These are phyloP conservation scores for Spongilla lacustris DNA, from an alignment of 37 sponge, comb jelly and placozoan species.

Conservation along the genomic window DNA sequence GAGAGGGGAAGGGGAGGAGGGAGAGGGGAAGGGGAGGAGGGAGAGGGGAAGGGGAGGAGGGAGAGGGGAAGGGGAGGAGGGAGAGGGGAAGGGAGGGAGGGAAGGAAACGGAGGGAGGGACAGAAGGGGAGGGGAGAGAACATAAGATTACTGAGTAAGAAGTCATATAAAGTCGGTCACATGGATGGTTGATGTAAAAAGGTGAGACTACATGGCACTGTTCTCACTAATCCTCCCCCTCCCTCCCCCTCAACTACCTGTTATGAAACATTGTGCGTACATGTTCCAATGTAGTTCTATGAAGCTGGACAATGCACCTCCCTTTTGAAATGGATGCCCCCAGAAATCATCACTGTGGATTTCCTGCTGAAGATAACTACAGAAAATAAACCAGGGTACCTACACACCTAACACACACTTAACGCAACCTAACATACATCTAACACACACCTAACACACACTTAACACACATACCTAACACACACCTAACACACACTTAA, in stretches of 20 bases:
- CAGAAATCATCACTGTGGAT: constrained; percentile 92
- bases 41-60: no score
- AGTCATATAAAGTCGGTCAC: constrained; percentile 89
- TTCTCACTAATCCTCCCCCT: background rate
- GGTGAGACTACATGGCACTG: background rate
- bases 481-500: background rate
- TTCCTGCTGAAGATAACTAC: constrained; percentile 80
- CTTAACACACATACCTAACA: background rate
- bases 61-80: no score
- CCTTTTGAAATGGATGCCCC: constrained; percentile 97
- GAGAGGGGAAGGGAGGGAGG: no score
- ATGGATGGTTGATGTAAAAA: background rate
- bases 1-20: no score
- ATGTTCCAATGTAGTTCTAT: constrained; percentile 69
- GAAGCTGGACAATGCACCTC: constrained; percentile 65
- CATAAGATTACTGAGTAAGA: constrained; percentile 55
- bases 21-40: no score
- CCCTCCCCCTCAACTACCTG: background rate
- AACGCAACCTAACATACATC: background rate
- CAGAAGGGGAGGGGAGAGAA: no score
- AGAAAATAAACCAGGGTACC: constrained; percentile 60
- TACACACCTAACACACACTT: background rate
- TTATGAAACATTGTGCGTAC: no score
- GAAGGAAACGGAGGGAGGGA: no score
- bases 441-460: background rate